phyloP scores from a whole-genome alignment of 37 sponge, comb jelly and placozoan species.

The Amphimedon queenslandica region DNA sequence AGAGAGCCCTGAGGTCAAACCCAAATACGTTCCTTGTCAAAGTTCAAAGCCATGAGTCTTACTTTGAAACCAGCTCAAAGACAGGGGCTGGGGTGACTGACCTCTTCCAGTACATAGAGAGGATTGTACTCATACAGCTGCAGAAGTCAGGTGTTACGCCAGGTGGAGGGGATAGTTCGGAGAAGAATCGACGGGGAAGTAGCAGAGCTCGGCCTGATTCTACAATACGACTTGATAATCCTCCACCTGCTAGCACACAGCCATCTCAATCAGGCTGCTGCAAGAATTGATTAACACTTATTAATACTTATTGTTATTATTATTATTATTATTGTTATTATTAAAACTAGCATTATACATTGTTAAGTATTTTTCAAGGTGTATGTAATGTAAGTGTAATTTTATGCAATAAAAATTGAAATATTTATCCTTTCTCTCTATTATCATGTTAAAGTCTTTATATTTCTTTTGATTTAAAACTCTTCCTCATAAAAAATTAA shows the following conservation, averaged over 20 bases:
- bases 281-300: background rate
- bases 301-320: background rate
- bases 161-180: background rate
- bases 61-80: slow-evolving; percentile 82
- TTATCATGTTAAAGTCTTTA: too few relatives aligned
- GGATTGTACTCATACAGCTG: slow-evolving; percentile 36
- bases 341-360: too few relatives aligned
- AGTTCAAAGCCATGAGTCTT: slow-evolving; percentile 39
- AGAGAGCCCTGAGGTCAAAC: slow-evolving; percentile 28
- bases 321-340: too few relatives aligned
- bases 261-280: background rate
- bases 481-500: too few relatives aligned
- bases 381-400: too few relatives aligned
- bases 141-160: slow-evolving; percentile 4
- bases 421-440: too few relatives aligned
- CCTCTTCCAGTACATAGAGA: slow-evolving; percentile 66
- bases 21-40: slow-evolving; percentile 31
- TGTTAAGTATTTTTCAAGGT: too few relatives aligned
- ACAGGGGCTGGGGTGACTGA: slow-evolving; percentile 66
- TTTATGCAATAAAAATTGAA: too few relatives aligned
- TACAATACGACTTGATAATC: background rate
- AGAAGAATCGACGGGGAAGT: background rate
- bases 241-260: background rate
- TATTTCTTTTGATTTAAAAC: too few relatives aligned
- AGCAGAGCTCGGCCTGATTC: background rate